Base-by-base conservation (phyloP, 2,797 vertebrate genomes). In the Acipenser ruthenus region DNA sequence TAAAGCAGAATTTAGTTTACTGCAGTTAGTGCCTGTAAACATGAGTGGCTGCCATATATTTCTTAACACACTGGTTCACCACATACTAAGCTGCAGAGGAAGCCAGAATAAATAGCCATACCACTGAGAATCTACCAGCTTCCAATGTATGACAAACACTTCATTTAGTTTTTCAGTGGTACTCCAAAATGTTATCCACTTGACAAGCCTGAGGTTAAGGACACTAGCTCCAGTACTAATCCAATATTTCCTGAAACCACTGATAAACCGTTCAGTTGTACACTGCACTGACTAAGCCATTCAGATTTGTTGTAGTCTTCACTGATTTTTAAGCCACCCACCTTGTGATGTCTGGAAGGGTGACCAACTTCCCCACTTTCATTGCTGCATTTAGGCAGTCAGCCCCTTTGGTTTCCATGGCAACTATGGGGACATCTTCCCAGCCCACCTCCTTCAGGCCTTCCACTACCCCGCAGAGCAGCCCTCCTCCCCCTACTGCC, bases 271-370 rank as follows among this genome's bases (percentile, higher is more conserved):
- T 37, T 37, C 37, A 37, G 4, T 37, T 37, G 3, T 37, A 37
- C 37, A 37, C 37, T 37, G 37, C 23, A 37, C 11, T 10, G 15
- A 58, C 15, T 11, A 58, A 58, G 11, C 15, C 11, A 58, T 13
- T 11, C 6, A 11, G 55, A 58, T 58, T 13, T 6, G 9, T 11
- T 8, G n/a, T n/a, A 10, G 55, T 58, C 6, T 11, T 11, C 15
- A 9, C 55, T 58, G 55, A 6, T 11, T 10, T 8, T 11, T 58
- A 11, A n/a, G 52, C 10, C 4, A 63, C 73, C 71, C 37, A 92
- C 90, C 90, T 92, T 13, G 89, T 90, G 75, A 92, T 91, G 73
- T 89, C 87, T 37, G 88, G 84, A 65, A 92, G 73, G 3, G 89
- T 91, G 65, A 92, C 84, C 49, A 82, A 23, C 69, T 65, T 74